phyloP scores from a whole-genome alignment of 2,888 invertebrate genomes.

The Chelonus formosanus region DNA sequence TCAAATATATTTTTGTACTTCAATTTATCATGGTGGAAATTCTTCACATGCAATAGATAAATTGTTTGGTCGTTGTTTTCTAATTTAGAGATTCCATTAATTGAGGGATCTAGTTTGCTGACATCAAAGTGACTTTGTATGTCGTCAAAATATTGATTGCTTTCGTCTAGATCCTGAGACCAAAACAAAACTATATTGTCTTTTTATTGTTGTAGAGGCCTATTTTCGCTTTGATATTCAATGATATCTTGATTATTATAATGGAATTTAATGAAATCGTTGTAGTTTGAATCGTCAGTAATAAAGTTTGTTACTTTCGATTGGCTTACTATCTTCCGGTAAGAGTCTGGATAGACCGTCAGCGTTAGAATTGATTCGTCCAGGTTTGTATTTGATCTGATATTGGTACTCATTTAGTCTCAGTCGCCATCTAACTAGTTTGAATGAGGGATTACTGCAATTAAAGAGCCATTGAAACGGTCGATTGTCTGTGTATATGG shows the following conservation, averaged over 20 bases:
- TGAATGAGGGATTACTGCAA: constrained; percentile 44
- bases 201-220: constrained; percentile 26
- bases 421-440: constrained; percentile 47
- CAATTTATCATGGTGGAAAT: too few relatives aligned
- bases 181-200: constrained; percentile 34
- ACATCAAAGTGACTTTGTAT: too few relatives aligned
- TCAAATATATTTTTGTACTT: too few relatives aligned
- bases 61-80: too few relatives aligned
- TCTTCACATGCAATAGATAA: too few relatives aligned
- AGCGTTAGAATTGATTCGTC: constrained; percentile 19
- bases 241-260: constrained; percentile 17
- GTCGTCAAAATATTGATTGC: too few relatives aligned
- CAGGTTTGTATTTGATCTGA: constrained; percentile 21
- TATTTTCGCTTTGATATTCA: constrained; percentile 24
- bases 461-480: constrained; percentile 46
- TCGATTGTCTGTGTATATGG: constrained; percentile 49
- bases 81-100: too few relatives aligned
- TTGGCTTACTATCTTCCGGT: neutral
- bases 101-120: too few relatives aligned
- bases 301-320: neutral
- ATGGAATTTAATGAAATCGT: constrained; percentile 16
- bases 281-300: neutral
- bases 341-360: constrained; percentile 13
- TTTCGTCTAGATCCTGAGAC: constrained; percentile 38
- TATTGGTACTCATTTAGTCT: constrained; percentile 47